phyloP scores from a whole-genome alignment of 2,797 vertebrate genomes.

The Gallinago solitaria region DNA sequence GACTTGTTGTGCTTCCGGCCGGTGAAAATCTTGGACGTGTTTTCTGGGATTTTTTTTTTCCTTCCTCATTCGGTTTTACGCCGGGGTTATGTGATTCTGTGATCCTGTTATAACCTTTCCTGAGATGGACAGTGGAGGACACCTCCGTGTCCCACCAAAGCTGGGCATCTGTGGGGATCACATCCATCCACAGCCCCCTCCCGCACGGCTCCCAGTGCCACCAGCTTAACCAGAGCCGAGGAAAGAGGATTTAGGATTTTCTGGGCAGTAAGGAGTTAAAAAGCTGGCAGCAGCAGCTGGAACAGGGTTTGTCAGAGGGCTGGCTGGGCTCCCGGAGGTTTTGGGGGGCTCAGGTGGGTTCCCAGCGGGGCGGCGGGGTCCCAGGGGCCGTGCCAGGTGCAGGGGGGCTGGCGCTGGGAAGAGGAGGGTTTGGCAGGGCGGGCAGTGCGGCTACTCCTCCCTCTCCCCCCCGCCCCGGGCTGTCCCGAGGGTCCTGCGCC shows the following conservation, averaged over 20 bases:
- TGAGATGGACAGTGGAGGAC: too few relatives aligned
- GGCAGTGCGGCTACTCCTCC: conserved; percentile 55
- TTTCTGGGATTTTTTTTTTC: not conserved
- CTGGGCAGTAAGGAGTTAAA: conserved; percentile 42
- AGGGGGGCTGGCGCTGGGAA: conserved; percentile 19
- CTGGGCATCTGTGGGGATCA: accelerated
- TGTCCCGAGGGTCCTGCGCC: conserved; percentile 54
- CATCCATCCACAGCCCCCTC: accelerated
- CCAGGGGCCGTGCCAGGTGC: not conserved
- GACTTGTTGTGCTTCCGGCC: not conserved
- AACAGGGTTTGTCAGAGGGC: not conserved
- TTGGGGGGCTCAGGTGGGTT: not conserved
- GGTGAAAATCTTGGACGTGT: not conserved
- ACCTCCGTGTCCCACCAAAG: not conserved
- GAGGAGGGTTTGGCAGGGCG: conserved; percentile 48
- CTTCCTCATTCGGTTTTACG: not conserved
- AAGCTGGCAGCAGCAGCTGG: not conserved
- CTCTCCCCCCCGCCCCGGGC: not conserved
- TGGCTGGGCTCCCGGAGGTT: not conserved
- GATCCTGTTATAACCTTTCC: not conserved
- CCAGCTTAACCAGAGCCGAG: not conserved
- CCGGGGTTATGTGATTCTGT: not conserved
- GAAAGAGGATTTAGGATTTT: not conserved
- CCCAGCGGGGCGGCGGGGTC: not conserved
- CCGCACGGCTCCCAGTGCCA: accelerated